Evolutionary conservation across 2,888 invertebrate genomes (phyloP).

Genomic region (Timandra comae): DNA sequence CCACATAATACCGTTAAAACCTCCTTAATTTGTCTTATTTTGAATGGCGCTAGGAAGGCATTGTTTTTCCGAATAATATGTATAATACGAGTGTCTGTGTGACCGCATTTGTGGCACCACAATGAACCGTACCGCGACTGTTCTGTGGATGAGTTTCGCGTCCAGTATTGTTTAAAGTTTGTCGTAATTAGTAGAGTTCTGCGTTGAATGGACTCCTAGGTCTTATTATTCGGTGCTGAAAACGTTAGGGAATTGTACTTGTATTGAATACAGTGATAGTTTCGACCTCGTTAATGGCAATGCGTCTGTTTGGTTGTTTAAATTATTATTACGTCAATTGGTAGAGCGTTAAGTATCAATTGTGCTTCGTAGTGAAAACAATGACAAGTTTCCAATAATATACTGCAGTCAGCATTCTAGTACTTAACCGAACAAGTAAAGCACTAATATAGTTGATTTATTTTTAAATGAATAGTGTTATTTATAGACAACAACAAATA

Average conservation of each 20-base stretch:
- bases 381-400: too few relatives aligned
- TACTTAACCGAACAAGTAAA: too few relatives aligned
- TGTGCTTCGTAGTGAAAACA: too few relatives aligned
- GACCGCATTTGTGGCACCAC: conserved; percentile 69
- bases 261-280: conserved; percentile 19
- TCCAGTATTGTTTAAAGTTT: conserved; percentile 76
- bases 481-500: too few relatives aligned
- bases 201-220: conserved; percentile 64
- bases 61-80: conserved; percentile 74
- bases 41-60: conserved; percentile 61
- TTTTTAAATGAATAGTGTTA: too few relatives aligned
- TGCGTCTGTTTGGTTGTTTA: neutral
- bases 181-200: conserved; percentile 74
- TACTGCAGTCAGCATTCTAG: too few relatives aligned
- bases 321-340: too few relatives aligned
- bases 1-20: conserved; percentile 36
- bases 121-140: conserved; percentile 64
- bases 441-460: too few relatives aligned
- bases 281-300: conserved; percentile 17
- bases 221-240: conserved; percentile 54
- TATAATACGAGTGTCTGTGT: conserved; percentile 66
- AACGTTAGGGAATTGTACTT: conserved; percentile 24
- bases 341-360: too few relatives aligned
- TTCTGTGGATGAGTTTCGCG: conserved; percentile 71
- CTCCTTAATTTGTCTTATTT: conserved; percentile 63